These are phyloP conservation scores for Spea hammondii DNA, from an alignment of 2,797 vertebrate genomes.

Conservation along the genomic window DNA sequence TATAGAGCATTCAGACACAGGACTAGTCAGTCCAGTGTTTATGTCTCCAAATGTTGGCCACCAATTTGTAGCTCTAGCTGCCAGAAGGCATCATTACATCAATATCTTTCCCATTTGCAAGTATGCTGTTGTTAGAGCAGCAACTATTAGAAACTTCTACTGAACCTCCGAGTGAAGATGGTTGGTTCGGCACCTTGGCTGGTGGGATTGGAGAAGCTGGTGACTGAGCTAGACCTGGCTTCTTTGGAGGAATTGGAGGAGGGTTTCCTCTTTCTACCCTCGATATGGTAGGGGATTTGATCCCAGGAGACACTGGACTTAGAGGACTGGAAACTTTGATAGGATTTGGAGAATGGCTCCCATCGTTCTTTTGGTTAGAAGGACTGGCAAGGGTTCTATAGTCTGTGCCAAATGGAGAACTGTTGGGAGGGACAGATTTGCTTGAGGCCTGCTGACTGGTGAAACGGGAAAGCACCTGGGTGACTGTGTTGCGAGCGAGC, in stretches of 20 bases:
- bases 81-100: constrained; percentile 86
- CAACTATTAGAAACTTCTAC: constrained; percentile 79
- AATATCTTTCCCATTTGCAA: constrained; percentile 83
- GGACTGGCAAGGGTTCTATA: constrained; percentile 81
- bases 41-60: background rate
- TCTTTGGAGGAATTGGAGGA: constrained; percentile 89
- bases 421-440: constrained; percentile 82
- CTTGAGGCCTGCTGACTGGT: constrained; percentile 87
- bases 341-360: constrained; percentile 64
- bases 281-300: constrained; percentile 86
- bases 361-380: constrained; percentile 73
- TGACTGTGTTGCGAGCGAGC: constrained; percentile 94
- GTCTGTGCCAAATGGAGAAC: constrained; percentile 96
- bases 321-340: constrained; percentile 72
- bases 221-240: constrained; percentile 82
- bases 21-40: constrained; percentile 5
- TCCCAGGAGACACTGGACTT: constrained; percentile 79
- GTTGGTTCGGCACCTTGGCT: constrained; percentile 61
- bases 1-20: constrained; percentile 28
- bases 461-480: constrained; percentile 95
- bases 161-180: constrained; percentile 58
- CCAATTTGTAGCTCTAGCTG: constrained; percentile 72
- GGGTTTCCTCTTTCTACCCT: constrained; percentile 82
- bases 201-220: constrained; percentile 74
- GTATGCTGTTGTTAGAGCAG: constrained; percentile 70